Evolutionary conservation across 2,113 vertebrate species (phyloP), one percentile per base, ranked within the genome.

Genomic region (Monopterus albus): DNA sequence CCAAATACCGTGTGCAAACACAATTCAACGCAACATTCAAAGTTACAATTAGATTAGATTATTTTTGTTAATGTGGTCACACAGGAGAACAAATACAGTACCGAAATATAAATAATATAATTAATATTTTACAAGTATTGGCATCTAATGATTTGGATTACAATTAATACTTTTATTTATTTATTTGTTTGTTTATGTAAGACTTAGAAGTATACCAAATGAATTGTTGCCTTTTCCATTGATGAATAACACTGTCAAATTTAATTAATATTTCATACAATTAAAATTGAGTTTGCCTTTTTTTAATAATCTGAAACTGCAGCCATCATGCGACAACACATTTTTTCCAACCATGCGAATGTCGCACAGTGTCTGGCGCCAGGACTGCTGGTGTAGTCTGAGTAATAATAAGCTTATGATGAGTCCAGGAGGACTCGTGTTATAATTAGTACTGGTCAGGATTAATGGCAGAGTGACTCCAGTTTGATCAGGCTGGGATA

Each of bases 401-500:
- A 69, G 82, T 81, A 86, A 79, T 86, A 79, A 86, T 79, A 47
- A 86, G 79, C 61, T 73, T 56, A 67, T 75, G 82, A 81, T 81
- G 80, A 88, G 78, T 57, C 82, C 83, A 73, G 78, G 68, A 82
- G 78, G 71, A 53, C 52, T 76, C 85, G 86, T 88, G 90, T 87
- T 89, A 90, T 94, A 94, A 94, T 93, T 91, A 93, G 91, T 84
- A 93, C 89, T 90, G 91, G 91, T 91, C 92, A 90, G 84, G 94
- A 92, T 94, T 95, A 95, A 95, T 95, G 94, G 85, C 89, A 90
- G 25, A 79, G 65, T 47, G 75, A 72, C 92, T 91, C 90, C 76
- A 88, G 88, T 94, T 86, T 92, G 94, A 95, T 95, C 93, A 91
- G 91, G 55, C 69, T 92, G 91, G 82, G 92, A 92, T 94, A 93